Conservation (phyloP, 2,888 invertebrate genomes). For the Dryocosmus kuriphilus region DNA sequence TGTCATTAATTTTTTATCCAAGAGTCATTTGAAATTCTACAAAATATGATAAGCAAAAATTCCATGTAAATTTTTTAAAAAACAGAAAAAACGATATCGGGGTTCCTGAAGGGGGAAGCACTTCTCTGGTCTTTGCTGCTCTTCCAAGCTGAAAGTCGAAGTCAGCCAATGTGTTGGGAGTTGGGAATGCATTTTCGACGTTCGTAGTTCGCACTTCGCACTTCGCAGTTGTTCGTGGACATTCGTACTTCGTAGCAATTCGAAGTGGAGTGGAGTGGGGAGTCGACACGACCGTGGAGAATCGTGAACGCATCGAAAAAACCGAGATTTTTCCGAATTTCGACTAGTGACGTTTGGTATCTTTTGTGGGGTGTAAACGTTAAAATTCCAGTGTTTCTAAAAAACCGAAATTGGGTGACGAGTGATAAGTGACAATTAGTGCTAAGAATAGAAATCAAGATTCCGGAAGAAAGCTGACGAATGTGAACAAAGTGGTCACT, state of each 20-base stretch:
- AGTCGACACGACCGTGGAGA: background rate
- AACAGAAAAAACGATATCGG: background rate
- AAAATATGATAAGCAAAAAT: background rate
- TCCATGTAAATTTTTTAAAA: background rate
- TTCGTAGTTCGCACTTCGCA: too few species aligned
- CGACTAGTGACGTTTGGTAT: background rate
- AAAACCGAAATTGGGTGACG: background rate
- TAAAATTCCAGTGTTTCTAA: background rate
- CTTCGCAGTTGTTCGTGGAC: too few species aligned
- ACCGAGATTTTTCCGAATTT: background rate
- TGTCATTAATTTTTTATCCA: background rate
- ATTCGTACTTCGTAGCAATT: too few species aligned
- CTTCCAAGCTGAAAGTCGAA: too few species aligned
- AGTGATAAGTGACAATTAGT: background rate
- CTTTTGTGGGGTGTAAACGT: background rate
- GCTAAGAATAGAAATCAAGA: constrained; percentile 23
- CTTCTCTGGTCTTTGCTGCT: too few species aligned
- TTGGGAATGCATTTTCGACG: too few species aligned
- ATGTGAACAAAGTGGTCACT: constrained; percentile 28
- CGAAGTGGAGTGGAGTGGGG: background rate
- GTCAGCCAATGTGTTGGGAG: too few species aligned
- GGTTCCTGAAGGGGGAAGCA: background rate
- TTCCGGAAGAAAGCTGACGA: constrained; percentile 33
- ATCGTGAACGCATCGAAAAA: background rate
- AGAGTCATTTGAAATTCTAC: background rate